Evolutionary conservation across 2,113 vertebrate species (phyloP), one percentile per base, ranked within the genome.

Genomic region (Scomber japonicus): DNA sequence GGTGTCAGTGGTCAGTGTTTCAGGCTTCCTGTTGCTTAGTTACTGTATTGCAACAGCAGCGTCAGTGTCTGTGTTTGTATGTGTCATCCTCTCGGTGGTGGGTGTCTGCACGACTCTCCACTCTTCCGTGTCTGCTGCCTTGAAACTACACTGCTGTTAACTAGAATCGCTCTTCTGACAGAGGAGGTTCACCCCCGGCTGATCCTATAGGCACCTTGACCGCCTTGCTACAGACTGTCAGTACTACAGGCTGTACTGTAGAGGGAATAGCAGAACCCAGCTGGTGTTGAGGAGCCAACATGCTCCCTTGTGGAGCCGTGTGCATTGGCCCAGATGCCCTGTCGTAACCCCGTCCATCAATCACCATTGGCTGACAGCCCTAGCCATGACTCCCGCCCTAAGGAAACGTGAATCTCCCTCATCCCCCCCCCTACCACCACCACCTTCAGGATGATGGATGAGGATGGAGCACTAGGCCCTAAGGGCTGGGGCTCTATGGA

Each of bases 21-120:
- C 84, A 92, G 90, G 85, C 83, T 91, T 92, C 88, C 88, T 91
- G 92, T 93, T 93, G 93, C 90, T 88, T 89, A 80, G 92, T 88
- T 93, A 92, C 92, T 72, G 87, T 76, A 74, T 86, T 87, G 85
- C 85, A 88, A 88, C 83, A 82, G 85, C 87, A 83, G 85, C 85
- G 49, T 83, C 77, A 75, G 62, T 82, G 81, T 84, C 81, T 89
- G 82, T 82, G 81, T 81, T 80, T 89, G 83, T 79, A 75, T 91
- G 85, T 92, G 91, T 93, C 91, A 90, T 89, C 84, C 75, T 90
- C 78, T 66, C 83, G 71, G 62, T 80, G 83, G 88, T 90, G 87
- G 88, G 88, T 86, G 91, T 92, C 82, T 87, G 92, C 88, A 89
- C 70, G 70, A 91, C 82, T 89, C 88, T 81, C 79, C 85, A 62